phyloP scores from a whole-genome alignment of 2,113 vertebrate species.

The Junco hyemalis region DNA sequence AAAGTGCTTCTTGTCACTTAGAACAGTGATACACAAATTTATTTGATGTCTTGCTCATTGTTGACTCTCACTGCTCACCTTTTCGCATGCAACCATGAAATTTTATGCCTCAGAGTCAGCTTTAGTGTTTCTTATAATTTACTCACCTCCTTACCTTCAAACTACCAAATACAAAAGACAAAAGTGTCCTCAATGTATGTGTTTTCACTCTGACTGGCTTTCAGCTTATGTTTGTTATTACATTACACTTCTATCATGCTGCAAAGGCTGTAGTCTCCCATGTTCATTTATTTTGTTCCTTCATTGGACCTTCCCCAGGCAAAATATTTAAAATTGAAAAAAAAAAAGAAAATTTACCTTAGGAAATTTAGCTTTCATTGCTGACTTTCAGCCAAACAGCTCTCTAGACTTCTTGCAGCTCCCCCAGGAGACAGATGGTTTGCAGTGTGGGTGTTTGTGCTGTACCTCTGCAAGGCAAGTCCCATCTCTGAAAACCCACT shows the following conservation, averaged over 20 bases:
- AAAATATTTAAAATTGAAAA: background rate
- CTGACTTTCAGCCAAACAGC: background rate
- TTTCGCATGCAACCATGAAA: background rate
- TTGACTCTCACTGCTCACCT: background rate
- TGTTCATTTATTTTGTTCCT: background rate
- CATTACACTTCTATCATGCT: background rate
- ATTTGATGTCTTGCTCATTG: background rate
- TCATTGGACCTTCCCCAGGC: background rate
- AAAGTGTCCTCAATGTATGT: background rate
- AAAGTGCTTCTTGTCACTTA: background rate
- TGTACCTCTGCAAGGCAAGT: rapidly evolving
- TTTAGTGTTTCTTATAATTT: background rate
- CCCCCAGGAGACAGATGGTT: background rate
- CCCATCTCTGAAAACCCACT: background rate
- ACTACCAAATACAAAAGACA: background rate
- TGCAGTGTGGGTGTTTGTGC: background rate
- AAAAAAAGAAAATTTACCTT: background rate
- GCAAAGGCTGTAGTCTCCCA: background rate
- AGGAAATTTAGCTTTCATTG: background rate
- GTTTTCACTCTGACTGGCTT: background rate
- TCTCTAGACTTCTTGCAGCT: background rate
- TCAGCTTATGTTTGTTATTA: background rate
- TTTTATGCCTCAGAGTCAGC: background rate
- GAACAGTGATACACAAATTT: background rate
- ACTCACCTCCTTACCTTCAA: background rate